Evolutionary conservation across 2,888 invertebrate genomes (phyloP).

Genomic region (Mythimna impura): DNA sequence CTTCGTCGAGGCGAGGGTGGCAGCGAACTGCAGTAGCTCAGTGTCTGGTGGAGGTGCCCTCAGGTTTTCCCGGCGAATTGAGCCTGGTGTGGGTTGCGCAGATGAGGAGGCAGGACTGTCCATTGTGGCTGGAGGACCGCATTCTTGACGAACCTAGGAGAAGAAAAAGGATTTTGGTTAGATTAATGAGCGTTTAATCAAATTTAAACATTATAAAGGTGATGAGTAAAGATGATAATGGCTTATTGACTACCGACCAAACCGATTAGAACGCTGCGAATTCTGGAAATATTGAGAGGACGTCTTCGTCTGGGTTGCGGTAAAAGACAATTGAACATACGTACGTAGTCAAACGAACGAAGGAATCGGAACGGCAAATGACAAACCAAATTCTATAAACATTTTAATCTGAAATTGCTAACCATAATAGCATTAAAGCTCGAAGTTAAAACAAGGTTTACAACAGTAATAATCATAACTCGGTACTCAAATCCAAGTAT

Average conservation of each 20-base stretch:
- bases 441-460: constrained; percentile 1
- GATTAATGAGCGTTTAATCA: background rate
- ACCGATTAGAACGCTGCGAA: background rate
- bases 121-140: constrained; percentile 82
- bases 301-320: background rate
- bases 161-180: constrained; percentile 28
- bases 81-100: constrained; percentile 73
- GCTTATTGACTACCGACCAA: background rate
- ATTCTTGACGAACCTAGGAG: constrained; percentile 83
- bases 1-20: constrained; percentile 93
- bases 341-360: background rate
- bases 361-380: background rate
- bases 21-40: constrained; percentile 91
- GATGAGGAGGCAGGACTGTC: constrained; percentile 71
- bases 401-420: background rate
- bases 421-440: background rate
- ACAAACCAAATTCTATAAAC: background rate
- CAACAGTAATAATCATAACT: constrained; percentile 23
- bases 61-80: constrained; percentile 82
- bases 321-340: background rate
- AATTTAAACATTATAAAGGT: background rate
- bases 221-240: background rate
- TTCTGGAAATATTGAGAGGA: background rate
- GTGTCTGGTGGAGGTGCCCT: constrained; percentile 92
- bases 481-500: constrained; percentile 23